Base-by-base conservation (phyloP, 2,888 invertebrate species). In the Pteria penguin region DNA sequence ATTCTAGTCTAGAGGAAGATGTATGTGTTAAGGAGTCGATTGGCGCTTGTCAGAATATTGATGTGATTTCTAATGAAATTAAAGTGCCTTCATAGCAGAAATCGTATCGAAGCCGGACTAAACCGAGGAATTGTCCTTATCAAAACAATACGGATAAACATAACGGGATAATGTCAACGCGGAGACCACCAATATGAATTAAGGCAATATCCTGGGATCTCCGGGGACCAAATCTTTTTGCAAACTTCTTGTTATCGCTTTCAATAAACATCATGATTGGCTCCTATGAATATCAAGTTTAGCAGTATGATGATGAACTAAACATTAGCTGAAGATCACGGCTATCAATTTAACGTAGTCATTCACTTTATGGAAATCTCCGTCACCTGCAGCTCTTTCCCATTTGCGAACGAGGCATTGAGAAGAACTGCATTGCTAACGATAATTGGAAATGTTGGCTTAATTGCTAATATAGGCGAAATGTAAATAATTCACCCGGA, bases 1-100 rank as follows among this genome's bases (percentile, higher is more conserved):
- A 88, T 88, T 88, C 84, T 65, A 27, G 65, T 36, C 36, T 36
- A 45, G 45, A 14, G 60, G 60, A 60, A 60, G 63, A 63, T 36
- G 22, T 63, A 33, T 33, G 11, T 36, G 29, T 36, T 63, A 63
- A 2, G 22, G 22, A 22, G 31, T 22, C 36, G 18, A 14, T 29
- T 18, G 22, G 22, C 63, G 63, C 27, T 69, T 63, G 33, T 55
- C 61, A 69, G 36, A 45, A 31, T 69, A 45, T 57, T 57, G 70
- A 36, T 75, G 69, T 33, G 69, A 75, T 75, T 45, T 32, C 45
- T 36, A 60, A 60, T 60, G 60, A 60, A 26, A 60, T 60, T 60
- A 26, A 60, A 60, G 60, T 60, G 60, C 60, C 60, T 60, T 60
- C 27, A 27, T 22, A 18, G 27, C 8, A 26, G 45, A 45, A 14